A percentile compares a stretch with the other conserved stretches of the same genome.
phyloP scores from a whole-genome alignment of 2,888 invertebrate genomes.

The Acleris literana region DNA sequence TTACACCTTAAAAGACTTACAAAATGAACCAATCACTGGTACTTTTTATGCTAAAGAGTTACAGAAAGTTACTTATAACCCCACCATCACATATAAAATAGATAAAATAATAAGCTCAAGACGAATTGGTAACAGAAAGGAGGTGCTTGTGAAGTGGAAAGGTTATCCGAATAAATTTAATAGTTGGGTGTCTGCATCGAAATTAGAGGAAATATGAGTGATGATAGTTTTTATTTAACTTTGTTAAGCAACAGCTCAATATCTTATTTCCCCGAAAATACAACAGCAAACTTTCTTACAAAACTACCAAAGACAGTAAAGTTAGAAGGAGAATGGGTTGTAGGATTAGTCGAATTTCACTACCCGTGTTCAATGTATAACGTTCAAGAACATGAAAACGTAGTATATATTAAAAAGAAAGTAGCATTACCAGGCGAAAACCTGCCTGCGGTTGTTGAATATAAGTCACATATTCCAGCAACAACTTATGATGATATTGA shows the following conservation, averaged over 20 bases:
- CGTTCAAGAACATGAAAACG: slow-evolving; percentile 41
- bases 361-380: slow-evolving; percentile 40
- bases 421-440: slow-evolving; percentile 33
- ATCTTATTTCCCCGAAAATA: slow-evolving; percentile 43
- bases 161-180: slow-evolving; percentile 47
- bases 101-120: slow-evolving; percentile 42
- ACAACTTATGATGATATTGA: slow-evolving; percentile 39
- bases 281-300: slow-evolving; percentile 39
- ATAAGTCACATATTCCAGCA: slow-evolving; percentile 41
- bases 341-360: slow-evolving; percentile 38
- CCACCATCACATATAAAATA: slow-evolving; percentile 40
- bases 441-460: slow-evolving; percentile 28
- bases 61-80: slow-evolving; percentile 42
- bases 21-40: slow-evolving; percentile 40
- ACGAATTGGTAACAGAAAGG: slow-evolving; percentile 42
- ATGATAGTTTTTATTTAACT: slow-evolving; percentile 44
- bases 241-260: slow-evolving; percentile 38
- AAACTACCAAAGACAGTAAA: slow-evolving; percentile 41
- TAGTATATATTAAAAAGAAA: slow-evolving; percentile 34
- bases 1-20: slow-evolving; percentile 42
- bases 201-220: slow-evolving; percentile 40
- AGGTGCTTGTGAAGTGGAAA: slow-evolving; percentile 46
- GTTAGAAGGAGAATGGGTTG: slow-evolving; percentile 40
- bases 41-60: slow-evolving; percentile 46
- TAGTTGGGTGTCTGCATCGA: slow-evolving; percentile 40